phyloP scores from a whole-genome alignment of 2,113 vertebrate species.

The Chascanopsetta lugubris region DNA sequence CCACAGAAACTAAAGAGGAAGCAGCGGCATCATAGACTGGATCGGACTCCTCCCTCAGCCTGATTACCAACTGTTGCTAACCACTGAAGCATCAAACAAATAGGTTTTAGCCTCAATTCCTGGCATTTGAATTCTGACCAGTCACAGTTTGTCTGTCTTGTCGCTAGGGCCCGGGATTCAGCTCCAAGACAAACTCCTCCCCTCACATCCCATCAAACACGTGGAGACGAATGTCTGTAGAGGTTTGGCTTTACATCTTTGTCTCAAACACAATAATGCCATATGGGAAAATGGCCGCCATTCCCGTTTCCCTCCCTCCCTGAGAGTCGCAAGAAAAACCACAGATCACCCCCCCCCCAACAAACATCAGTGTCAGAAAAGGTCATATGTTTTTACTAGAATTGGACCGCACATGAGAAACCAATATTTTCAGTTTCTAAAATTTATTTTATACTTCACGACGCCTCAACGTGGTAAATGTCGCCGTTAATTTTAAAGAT shows the following conservation, averaged over 20 bases:
- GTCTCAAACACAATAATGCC: slow-evolving; percentile 23
- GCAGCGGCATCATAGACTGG: slow-evolving; percentile 64
- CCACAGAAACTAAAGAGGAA: slow-evolving; percentile 76
- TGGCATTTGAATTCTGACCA: slow-evolving; percentile 15
- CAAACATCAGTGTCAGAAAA: slow-evolving; percentile 20
- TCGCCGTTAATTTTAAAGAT: slow-evolving; percentile 18
- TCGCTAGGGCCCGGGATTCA: slow-evolving; percentile 11
- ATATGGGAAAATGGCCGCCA: slow-evolving; percentile 24
- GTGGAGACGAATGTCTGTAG: slow-evolving; percentile 6
- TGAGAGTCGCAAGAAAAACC: too few species aligned
- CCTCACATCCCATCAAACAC: slow-evolving; percentile 14
- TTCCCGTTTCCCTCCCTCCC: slow-evolving; percentile 5
- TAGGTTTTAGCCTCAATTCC: slow-evolving; percentile 29
- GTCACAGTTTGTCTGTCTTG: slow-evolving; percentile 21
- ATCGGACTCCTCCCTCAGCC: slow-evolving; percentile 18
- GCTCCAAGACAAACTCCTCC: slow-evolving; percentile 23
- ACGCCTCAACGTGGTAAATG: slow-evolving; percentile 19
- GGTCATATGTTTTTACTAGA: slow-evolving; percentile 37
- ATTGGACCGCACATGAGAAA: slow-evolving; percentile 6
- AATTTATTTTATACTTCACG: slow-evolving; percentile 33
- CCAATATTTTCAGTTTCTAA: not conserved
- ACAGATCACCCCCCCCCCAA: slow-evolving; percentile 20
- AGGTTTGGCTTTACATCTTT: slow-evolving; percentile 17
- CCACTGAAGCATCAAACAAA: slow-evolving; percentile 28
- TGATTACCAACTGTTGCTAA: slow-evolving; percentile 48